These are phyloP conservation scores for Albula goreensis DNA, from an alignment of 2,113 vertebrate species.

Conservation along the genomic window DNA sequence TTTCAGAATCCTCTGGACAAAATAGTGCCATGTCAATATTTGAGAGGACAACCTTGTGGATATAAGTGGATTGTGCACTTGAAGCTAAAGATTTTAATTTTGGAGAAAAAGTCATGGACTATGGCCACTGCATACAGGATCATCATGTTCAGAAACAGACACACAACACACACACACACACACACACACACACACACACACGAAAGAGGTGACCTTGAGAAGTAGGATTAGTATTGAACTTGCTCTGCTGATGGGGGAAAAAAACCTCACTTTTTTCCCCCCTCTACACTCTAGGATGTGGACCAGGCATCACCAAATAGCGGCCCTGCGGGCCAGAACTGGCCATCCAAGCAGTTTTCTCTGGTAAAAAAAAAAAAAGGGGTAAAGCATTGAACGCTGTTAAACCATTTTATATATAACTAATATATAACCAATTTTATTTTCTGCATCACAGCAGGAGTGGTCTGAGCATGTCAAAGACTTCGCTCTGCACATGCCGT, in stretches of 20 bases:
- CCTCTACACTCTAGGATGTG: background rate
- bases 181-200: background rate
- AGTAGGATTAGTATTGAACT: background rate
- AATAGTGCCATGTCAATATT: background rate
- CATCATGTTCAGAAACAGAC: background rate
- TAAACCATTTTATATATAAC: too few species aligned
- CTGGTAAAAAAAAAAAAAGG: too few species aligned
- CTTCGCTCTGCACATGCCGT: too few species aligned
- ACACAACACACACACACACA: background rate
- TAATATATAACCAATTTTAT: too few species aligned
- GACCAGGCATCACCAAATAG: too few species aligned
- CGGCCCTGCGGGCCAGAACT: too few species aligned
- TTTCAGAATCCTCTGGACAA: too few species aligned
- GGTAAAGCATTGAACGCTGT: too few species aligned
- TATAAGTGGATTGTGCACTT: background rate
- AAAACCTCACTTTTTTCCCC: background rate
- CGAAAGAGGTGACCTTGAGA: background rate
- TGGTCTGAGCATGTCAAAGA: too few species aligned
- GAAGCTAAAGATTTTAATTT: background rate
- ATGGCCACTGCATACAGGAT: background rate
- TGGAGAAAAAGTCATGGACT: background rate
- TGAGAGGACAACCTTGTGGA: background rate
- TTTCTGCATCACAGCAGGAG: too few species aligned
- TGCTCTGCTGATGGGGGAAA: background rate
- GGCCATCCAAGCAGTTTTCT: too few species aligned